Evolutionary conservation across 1,140 invertebrate genomes (phyloP).

Genomic region (Leptonema lineaticorne): DNA sequence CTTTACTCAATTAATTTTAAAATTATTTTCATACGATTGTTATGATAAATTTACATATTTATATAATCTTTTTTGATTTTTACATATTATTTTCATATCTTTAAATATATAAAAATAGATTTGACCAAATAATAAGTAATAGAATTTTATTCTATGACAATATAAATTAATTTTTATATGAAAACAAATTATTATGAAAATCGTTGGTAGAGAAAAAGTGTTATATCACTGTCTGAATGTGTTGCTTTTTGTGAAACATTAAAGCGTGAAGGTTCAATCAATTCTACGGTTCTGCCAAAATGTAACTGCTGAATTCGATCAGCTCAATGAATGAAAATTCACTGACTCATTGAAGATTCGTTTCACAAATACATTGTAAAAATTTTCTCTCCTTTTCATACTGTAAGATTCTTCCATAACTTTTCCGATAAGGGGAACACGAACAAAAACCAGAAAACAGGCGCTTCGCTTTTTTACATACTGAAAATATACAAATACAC

Average conservation of each 20-base stretch:
- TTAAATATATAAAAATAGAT: too few relatives aligned
- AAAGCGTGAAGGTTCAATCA: conserved; percentile 9
- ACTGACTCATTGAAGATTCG: conserved; percentile 5
- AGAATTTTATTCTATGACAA: too few relatives aligned
- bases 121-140: too few relatives aligned
- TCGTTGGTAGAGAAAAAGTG: too few relatives aligned
- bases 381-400: conserved; percentile 16
- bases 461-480: conserved; percentile 1
- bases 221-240: neutral
- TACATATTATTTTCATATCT: too few relatives aligned
- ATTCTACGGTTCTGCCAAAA: conserved; percentile 4
- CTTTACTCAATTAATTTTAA: too few relatives aligned
- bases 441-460: conserved; percentile 3
- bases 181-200: too few relatives aligned
- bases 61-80: too few relatives aligned
- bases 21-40: too few relatives aligned
- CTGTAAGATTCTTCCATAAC: conserved; percentile 25
- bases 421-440: conserved; percentile 19
- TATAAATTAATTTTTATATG: too few relatives aligned
- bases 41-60: too few relatives aligned
- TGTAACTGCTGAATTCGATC: conserved; percentile 32
- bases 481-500: too few relatives aligned
- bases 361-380: conserved; percentile 2
- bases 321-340: conserved; percentile 21
- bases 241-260: conserved; percentile 1